These are phyloP conservation scores for Psophia crepitans DNA, from an alignment of 2,113 vertebrate genomes.

Conservation along the genomic window DNA sequence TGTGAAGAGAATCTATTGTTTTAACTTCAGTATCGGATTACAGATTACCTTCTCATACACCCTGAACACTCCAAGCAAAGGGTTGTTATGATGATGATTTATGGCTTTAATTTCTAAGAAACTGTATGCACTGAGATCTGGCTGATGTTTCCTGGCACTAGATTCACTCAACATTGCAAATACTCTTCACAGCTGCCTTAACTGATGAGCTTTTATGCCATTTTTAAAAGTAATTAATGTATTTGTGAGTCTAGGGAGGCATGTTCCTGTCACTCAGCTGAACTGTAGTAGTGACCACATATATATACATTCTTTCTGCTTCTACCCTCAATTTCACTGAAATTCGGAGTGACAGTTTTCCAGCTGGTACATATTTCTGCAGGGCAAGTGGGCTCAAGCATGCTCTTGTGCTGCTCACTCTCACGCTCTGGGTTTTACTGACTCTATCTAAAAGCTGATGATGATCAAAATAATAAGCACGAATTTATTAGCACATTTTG, in stretches of 20 bases:
- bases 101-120: conserved; percentile 20
- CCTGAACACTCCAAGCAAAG: background rate
- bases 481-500: background rate
- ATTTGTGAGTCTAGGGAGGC: background rate
- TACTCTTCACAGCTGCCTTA: conserved; percentile 7
- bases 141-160: background rate
- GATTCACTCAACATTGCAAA: background rate
- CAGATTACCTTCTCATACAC: background rate
- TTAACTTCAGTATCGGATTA: background rate
- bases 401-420: background rate
- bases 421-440: background rate
- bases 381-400: background rate
- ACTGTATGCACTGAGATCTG: background rate
- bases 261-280: background rate
- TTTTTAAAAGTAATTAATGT: background rate
- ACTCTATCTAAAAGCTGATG: background rate
- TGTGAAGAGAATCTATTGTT: background rate
- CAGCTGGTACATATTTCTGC: background rate
- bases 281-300: background rate
- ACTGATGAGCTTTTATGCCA: background rate
- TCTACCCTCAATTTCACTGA: background rate
- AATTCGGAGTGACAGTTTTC: background rate
- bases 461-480: background rate
- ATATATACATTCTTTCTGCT: background rate
- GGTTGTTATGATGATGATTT: background rate